Evolutionary conservation across 2,797 vertebrate genomes (phyloP).

Genomic region (Mormyrops attenuatus): DNA sequence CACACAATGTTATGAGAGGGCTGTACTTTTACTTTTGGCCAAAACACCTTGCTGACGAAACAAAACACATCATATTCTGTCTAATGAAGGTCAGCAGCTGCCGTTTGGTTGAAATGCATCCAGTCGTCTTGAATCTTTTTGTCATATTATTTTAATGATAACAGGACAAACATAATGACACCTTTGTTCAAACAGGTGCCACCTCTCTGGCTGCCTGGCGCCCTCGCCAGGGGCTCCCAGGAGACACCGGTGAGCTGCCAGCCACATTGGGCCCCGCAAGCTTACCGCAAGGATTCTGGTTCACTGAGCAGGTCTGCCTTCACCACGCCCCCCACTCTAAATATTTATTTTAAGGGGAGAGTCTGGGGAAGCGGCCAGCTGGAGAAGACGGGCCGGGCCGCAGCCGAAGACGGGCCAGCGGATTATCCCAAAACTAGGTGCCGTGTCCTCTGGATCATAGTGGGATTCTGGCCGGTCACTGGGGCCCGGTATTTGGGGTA

Average conservation of each 20-base stretch:
- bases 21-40: background rate
- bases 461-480: background rate
- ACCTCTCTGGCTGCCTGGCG: background rate
- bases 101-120: background rate
- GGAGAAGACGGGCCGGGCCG: background rate
- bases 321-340: background rate
- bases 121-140: background rate
- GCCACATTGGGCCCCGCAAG: background rate
- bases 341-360: background rate
- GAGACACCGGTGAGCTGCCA: background rate
- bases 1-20: background rate
- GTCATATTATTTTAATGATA: background rate
- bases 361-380: background rate
- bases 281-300: background rate
- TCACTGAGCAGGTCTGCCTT: background rate
- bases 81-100: background rate
- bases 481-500: background rate
- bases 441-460: background rate
- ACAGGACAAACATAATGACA: background rate
- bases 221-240: background rate
- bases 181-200: background rate
- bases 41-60: background rate
- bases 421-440: background rate
- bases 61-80: background rate
- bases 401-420: background rate